These are phyloP conservation scores for Nebria ingens DNA, from an alignment of 1,140 invertebrate species.

Conservation along the genomic window DNA sequence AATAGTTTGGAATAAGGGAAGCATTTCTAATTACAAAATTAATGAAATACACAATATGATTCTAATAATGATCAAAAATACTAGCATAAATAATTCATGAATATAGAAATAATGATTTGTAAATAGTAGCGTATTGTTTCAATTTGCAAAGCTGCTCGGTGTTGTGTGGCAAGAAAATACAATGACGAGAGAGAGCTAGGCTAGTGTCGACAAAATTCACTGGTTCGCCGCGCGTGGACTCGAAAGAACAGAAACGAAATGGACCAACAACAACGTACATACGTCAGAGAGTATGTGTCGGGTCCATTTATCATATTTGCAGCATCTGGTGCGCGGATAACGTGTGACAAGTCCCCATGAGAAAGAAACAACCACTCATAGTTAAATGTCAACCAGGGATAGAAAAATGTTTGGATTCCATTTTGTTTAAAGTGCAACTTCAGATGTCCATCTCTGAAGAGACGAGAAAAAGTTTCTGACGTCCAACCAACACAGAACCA, in stretches of 20 bases:
- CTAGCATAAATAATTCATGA: too few relatives aligned
- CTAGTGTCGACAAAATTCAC: too few relatives aligned
- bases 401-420: constrained; percentile 8
- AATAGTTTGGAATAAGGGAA: too few relatives aligned
- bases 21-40: too few relatives aligned
- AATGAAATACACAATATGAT: too few relatives aligned
- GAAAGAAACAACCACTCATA: constrained; percentile 6
- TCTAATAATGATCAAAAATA: too few relatives aligned
- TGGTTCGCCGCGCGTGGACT: background rate
- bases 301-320: background rate
- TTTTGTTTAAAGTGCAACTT: constrained; percentile 8
- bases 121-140: too few relatives aligned
- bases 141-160: too few relatives aligned
- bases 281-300: too few relatives aligned
- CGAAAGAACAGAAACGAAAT: background rate
- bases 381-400: constrained; percentile 2
- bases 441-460: constrained; percentile 4
- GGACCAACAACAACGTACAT: too few relatives aligned
- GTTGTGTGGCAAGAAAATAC: background rate
- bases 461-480: background rate
- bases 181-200: background rate
- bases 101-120: too few relatives aligned
- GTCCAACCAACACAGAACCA: too few relatives aligned
- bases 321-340: background rate
- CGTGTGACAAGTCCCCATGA: background rate